These are phyloP conservation scores for Centropus bengalensis DNA, from an alignment of 2,113 vertebrate species.

Conservation along the genomic window DNA sequence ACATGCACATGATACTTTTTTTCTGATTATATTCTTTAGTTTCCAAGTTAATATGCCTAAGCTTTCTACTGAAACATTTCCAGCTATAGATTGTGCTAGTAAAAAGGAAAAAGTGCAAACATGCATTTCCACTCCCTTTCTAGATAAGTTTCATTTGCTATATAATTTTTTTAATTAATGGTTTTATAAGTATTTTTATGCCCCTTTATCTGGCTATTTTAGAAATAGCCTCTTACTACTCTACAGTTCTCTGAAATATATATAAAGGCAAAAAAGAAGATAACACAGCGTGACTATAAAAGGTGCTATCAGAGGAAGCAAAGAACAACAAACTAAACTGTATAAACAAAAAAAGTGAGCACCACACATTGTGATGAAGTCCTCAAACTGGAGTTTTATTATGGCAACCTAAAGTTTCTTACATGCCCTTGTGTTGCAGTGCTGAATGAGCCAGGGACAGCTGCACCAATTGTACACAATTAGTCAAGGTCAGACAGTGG, in stretches of 20 bases:
- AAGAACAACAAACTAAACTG: background rate
- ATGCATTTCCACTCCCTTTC: background rate
- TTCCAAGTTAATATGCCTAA: background rate
- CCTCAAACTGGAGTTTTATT: constrained; percentile 72
- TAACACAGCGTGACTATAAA: constrained; percentile 23
- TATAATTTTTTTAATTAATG: background rate
- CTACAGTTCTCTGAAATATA: background rate
- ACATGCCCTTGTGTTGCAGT: constrained; percentile 36
- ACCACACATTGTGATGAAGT: constrained; percentile 71
- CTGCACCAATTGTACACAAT: constrained; percentile 80
- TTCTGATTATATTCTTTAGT: background rate
- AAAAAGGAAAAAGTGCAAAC: background rate
- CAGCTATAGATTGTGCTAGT: background rate
- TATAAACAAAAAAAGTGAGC: background rate
- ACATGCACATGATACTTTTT: background rate
- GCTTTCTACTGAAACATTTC: background rate
- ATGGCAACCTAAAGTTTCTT: constrained; percentile 68
- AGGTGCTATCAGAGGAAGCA: background rate
- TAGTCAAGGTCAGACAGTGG: constrained; percentile 81
- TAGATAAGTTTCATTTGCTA: background rate
- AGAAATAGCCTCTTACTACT: background rate
- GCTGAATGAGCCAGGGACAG: constrained; percentile 72
- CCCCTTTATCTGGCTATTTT: constrained; percentile 38
- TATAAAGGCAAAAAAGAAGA: background rate
- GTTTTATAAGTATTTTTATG: background rate